phyloP scores from a whole-genome alignment of 2,888 invertebrate species.

The Caenorhabditis japonica region DNA sequence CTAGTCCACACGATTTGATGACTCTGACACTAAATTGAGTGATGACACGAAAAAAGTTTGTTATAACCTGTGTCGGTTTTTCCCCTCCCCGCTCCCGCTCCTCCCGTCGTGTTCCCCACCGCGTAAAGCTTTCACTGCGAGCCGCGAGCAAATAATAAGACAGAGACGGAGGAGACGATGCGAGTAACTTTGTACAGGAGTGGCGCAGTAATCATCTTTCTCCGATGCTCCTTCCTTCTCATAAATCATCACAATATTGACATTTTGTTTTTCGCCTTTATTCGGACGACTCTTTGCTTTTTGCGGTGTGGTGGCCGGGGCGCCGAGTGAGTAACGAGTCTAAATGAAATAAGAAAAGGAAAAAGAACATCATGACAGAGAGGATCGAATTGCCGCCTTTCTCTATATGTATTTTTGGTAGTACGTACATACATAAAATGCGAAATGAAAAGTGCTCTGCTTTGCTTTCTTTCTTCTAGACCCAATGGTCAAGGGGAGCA shows the following conservation, averaged over 20 bases:
- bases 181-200: slow-evolving; percentile 21
- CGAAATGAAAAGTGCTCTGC: slow-evolving; percentile 4
- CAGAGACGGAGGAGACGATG: too few species aligned
- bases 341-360: background rate
- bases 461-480: background rate
- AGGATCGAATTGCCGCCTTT: slow-evolving; percentile 37
- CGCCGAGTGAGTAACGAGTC: slow-evolving; percentile 27
- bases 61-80: background rate
- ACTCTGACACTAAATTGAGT: too few species aligned
- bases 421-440: background rate
- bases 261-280: slow-evolving; percentile 52
- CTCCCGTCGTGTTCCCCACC: too few species aligned
- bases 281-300: slow-evolving; percentile 36
- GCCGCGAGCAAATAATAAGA: too few species aligned
- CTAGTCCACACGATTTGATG: too few species aligned
- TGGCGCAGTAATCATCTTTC: slow-evolving; percentile 38
- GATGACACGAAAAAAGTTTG: slow-evolving; percentile 26
- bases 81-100: too few species aligned
- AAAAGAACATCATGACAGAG: slow-evolving; percentile 36
- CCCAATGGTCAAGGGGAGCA: background rate
- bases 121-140: too few species aligned
- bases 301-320: slow-evolving; percentile 4
- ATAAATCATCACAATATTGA: slow-evolving; percentile 53
- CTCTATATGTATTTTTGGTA: slow-evolving; percentile 8
- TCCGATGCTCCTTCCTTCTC: slow-evolving; percentile 23